These are phyloP conservation scores for Galerucella nymphaeae DNA, from an alignment of 2,888 invertebrate genomes.

Conservation along the genomic window DNA sequence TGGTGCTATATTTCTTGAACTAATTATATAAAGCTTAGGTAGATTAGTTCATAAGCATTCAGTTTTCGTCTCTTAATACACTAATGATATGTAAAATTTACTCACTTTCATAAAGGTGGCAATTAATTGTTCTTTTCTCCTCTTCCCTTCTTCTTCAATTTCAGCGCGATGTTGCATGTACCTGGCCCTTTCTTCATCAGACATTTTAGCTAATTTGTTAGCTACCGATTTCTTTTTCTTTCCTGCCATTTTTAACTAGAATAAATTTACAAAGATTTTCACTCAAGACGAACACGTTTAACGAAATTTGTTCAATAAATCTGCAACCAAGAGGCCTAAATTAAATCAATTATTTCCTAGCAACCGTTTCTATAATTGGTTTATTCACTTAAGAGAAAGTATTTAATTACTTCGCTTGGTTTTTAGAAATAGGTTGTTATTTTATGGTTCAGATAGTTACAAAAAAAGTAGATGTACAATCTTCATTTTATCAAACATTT, in stretches of 20 bases:
- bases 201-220: slow-evolving; percentile 84
- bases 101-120: slow-evolving; percentile 83
- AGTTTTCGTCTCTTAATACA: too few species aligned
- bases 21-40: too few species aligned
- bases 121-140: slow-evolving; percentile 83
- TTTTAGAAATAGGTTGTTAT: not conserved
- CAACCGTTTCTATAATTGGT: not conserved
- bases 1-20: too few species aligned
- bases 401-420: too few species aligned
- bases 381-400: not conserved
- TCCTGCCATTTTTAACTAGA: slow-evolving; percentile 59
- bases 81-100: too few species aligned
- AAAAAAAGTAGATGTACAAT: too few species aligned
- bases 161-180: slow-evolving; percentile 87
- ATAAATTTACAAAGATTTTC: not conserved
- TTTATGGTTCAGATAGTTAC: too few species aligned
- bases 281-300: not conserved
- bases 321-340: not conserved
- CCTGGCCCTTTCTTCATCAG: slow-evolving; percentile 83
- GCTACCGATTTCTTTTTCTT: slow-evolving; percentile 78
- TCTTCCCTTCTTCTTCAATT: slow-evolving; percentile 81
- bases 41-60: too few species aligned
- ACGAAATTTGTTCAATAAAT: not conserved
- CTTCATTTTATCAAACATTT: too few species aligned
- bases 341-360: not conserved